Evolutionary conservation across 2,113 vertebrate genomes (phyloP).

Genomic region (Oxygymnocypris stewartii): DNA sequence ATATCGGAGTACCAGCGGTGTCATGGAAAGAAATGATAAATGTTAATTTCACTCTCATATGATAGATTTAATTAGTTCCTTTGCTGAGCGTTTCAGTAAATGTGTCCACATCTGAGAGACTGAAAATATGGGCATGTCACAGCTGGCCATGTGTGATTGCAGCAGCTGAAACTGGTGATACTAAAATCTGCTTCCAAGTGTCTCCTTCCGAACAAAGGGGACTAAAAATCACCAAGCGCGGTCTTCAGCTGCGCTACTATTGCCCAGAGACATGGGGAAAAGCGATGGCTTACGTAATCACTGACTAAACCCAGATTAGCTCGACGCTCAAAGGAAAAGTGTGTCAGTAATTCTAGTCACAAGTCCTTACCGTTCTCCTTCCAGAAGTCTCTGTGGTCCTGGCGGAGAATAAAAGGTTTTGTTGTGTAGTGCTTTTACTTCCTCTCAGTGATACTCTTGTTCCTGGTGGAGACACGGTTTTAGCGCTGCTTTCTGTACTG

Average conservation of each 20-base stretch:
- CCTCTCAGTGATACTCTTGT: conserved; percentile 53
- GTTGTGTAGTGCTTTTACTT: conserved; percentile 54
- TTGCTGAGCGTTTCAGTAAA: neutral
- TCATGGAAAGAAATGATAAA: neutral
- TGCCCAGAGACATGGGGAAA: conserved; percentile 7
- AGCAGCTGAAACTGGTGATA: conserved; percentile 21
- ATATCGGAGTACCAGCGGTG: neutral
- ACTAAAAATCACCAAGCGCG: conserved; percentile 27
- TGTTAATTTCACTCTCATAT: neutral
- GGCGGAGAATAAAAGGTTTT: conserved; percentile 56
- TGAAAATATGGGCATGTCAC: conserved; percentile 11
- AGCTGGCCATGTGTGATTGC: conserved; percentile 36
- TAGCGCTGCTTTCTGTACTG: conserved; percentile 30
- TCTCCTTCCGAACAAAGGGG: conserved; percentile 6
- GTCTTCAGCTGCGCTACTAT: conserved; percentile 25
- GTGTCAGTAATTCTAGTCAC: conserved; percentile 68
- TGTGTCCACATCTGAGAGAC: neutral
- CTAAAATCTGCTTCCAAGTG: conserved; percentile 17
- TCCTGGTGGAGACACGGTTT: conserved; percentile 44
- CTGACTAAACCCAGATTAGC: conserved; percentile 63
- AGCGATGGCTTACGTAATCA: conserved; percentile 48
- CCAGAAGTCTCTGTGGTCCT: conserved; percentile 58
- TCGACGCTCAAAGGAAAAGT: conserved; percentile 53
- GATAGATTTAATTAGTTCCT: neutral
- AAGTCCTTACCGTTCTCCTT: conserved; percentile 53